Conservation (phyloP, 2,888 invertebrate genomes). For the Antitype chi region DNA sequence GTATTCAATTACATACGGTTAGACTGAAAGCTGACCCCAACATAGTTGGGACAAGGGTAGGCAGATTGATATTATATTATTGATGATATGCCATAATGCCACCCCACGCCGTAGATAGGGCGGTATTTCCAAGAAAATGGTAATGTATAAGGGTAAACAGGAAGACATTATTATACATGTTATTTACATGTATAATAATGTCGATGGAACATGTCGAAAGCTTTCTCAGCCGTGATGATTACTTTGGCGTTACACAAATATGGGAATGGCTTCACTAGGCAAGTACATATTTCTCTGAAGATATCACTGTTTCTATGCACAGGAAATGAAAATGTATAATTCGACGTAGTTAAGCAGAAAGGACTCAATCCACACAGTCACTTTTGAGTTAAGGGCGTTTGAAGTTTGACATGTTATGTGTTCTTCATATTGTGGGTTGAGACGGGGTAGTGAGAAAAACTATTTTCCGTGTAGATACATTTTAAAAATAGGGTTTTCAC, state of each 20-base stretch:
- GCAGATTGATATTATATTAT: background rate
- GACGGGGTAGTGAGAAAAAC: too few species aligned
- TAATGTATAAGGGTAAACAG: conserved; percentile 22
- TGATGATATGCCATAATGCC: background rate
- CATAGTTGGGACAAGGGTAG: too few species aligned
- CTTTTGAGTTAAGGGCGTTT: too few species aligned
- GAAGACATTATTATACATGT: conserved; percentile 35
- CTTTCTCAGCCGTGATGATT: conserved; percentile 48
- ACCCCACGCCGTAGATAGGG: conserved; percentile 11
- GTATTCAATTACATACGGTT: too few species aligned
- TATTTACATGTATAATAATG: too few species aligned
- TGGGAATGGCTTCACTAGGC: conserved; percentile 8
- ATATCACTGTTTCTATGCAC: background rate
- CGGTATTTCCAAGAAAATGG: conserved; percentile 17
- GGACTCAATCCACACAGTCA: too few species aligned
- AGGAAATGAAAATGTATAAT: background rate
- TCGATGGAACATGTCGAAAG: conserved; percentile 31
- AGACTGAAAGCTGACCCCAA: too few species aligned
- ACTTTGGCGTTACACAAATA: conserved; percentile 45
- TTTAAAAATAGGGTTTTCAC: too few species aligned
- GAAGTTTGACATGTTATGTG: too few species aligned
- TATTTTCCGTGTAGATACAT: too few species aligned
- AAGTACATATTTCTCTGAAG: background rate
- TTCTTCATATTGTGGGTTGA: too few species aligned
- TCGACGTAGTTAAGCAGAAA: too few species aligned